Conservation (phyloP, 2,888 invertebrate species). For the Bombyx huttoni region DNA sequence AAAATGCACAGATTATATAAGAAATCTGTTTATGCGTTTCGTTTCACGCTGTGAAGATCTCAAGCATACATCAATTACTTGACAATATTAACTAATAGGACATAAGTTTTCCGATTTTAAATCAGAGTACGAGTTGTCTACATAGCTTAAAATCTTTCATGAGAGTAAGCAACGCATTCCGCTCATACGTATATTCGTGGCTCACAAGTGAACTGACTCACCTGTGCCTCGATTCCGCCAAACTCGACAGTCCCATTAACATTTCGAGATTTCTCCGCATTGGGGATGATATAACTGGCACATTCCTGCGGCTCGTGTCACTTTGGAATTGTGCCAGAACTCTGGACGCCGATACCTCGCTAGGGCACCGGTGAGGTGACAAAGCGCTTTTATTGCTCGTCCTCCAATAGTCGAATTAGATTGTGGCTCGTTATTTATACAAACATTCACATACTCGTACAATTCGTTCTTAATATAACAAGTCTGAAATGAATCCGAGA, state of each 20-base stretch:
- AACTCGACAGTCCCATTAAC: conserved; percentile 45
- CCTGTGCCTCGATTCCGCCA: conserved; percentile 8
- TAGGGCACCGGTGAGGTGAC: background rate
- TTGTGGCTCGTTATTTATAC: background rate
- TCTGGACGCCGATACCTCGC: conserved; percentile 5
- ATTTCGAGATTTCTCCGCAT: conserved; percentile 35
- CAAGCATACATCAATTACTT: too few relatives aligned
- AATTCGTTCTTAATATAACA: too few relatives aligned
- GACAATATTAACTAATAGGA: too few relatives aligned
- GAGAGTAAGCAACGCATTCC: background rate
- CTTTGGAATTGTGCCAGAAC: conserved; percentile 4
- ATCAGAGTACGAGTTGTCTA: too few relatives aligned
- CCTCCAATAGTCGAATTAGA: background rate
- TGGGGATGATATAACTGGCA: conserved; percentile 12
- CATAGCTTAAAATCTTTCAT: background rate
- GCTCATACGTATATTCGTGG: background rate
- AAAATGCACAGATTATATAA: too few relatives aligned
- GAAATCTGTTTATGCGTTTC: too few relatives aligned
- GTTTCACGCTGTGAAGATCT: too few relatives aligned
- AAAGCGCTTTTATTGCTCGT: background rate
- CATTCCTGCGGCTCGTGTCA: conserved; percentile 5
- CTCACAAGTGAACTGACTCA: background rate
- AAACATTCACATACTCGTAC: too few relatives aligned
- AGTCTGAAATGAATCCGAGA: too few relatives aligned
- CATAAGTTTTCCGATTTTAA: too few relatives aligned